phyloP scores from a whole-genome alignment of 2,113 vertebrate genomes.

The Lethenteron reissneri region DNA sequence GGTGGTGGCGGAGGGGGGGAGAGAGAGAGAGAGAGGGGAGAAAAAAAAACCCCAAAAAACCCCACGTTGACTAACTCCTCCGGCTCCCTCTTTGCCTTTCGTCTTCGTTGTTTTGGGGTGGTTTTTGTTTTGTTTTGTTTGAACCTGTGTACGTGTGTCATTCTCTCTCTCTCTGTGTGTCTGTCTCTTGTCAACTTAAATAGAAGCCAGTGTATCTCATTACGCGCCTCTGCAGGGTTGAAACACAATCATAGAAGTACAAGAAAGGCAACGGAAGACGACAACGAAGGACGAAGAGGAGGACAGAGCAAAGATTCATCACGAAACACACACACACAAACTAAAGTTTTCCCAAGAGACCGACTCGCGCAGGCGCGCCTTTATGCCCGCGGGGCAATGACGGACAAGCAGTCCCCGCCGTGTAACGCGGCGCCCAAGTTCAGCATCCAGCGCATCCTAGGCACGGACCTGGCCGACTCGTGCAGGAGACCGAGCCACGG shows the following conservation, averaged over 20 bases:
- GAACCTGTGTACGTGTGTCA: too few species aligned
- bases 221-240: background rate
- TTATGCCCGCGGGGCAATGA: constrained; percentile 4
- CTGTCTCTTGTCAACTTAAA: background rate
- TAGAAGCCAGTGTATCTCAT: background rate
- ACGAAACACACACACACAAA: too few species aligned
- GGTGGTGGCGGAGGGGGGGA: too few species aligned
- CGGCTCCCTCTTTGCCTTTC: too few species aligned
- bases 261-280: background rate
- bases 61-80: too few species aligned
- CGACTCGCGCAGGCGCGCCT: background rate
- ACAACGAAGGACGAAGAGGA: background rate
- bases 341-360: background rate
- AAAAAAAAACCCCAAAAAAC: too few species aligned
- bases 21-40: too few species aligned
- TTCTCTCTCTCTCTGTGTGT: too few species aligned
- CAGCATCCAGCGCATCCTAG: constrained; percentile 5
- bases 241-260: background rate
- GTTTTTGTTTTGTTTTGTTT: too few species aligned
- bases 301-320: constrained; percentile 2
- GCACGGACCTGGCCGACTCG: background rate
- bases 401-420: background rate
- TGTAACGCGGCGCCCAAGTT: background rate
- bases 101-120: too few species aligned
- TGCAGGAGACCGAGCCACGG: too few species aligned